Evolutionary conservation across 2,888 invertebrate species (phyloP).

Genomic region (Dynastes hyllus): DNA sequence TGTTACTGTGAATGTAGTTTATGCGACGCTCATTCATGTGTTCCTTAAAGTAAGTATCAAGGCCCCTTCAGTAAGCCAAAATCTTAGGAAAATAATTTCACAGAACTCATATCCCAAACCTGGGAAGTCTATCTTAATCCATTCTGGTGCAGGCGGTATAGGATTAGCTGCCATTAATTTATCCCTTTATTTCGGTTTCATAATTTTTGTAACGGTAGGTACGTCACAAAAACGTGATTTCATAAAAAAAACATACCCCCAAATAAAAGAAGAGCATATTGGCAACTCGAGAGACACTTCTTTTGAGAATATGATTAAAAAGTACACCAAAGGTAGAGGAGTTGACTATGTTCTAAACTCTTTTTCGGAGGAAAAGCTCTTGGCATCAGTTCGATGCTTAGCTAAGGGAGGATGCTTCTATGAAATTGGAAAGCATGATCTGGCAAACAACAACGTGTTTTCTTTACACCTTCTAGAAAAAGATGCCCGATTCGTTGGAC

Average conservation of each 20-base stretch:
- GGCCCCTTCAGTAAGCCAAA: neutral
- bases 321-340: slow-evolving; percentile 87
- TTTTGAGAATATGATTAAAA: slow-evolving; percentile 90
- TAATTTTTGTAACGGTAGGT: slow-evolving; percentile 92
- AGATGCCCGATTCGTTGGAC: neutral
- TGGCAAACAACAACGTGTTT: slow-evolving; percentile 75
- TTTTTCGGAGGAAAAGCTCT: slow-evolving; percentile 90
- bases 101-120: slow-evolving; percentile 48
- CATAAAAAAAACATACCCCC: slow-evolving; percentile 86
- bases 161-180: slow-evolving; percentile 84
- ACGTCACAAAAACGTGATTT: slow-evolving; percentile 88
- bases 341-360: slow-evolving; percentile 95
- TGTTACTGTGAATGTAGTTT: slow-evolving; percentile 84
- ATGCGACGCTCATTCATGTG: slow-evolving; percentile 71
- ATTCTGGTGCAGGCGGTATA: slow-evolving; percentile 80
- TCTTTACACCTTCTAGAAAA: neutral
- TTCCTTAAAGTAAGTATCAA: neutral
- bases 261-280: slow-evolving; percentile 77
- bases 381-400: slow-evolving; percentile 78
- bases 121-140: slow-evolving; percentile 70
- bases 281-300: slow-evolving; percentile 90
- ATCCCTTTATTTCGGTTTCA: slow-evolving; percentile 77
- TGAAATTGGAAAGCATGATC: slow-evolving; percentile 90
- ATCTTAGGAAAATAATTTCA: neutral
- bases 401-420: slow-evolving; percentile 80